Conservation (phyloP, 30 jellyfish, hydroid and myxozoan genomes). For the Hydra vulgaris region DNA sequence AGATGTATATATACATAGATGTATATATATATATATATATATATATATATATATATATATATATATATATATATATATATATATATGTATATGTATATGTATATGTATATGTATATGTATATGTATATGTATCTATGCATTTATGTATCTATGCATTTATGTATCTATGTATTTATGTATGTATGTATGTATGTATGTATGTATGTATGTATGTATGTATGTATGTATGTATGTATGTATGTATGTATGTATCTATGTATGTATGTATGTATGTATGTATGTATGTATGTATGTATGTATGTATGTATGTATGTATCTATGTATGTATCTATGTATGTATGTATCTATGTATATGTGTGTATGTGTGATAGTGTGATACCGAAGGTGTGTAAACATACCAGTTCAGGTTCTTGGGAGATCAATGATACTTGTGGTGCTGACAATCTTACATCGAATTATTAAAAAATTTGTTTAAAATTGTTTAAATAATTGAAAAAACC, state of each 20-base stretch:
- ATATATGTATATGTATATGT: neutral
- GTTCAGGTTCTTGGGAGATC: too few species aligned
- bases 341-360: neutral
- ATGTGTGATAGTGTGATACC: neutral
- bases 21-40: neutral
- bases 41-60: neutral
- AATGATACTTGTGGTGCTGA: too few species aligned
- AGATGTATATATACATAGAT: neutral
- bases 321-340: neutral
- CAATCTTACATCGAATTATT: too few species aligned
- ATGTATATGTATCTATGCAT: neutral
- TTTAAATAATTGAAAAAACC: too few species aligned
- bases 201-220: constrained; percentile 23
- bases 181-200: constrained; percentile 27
- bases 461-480: too few species aligned
- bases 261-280: constrained; percentile 9
- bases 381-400: neutral
- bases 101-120: neutral
- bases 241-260: constrained; percentile 19
- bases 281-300: constrained; percentile 2
- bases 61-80: neutral
- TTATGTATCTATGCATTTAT: constrained; percentile 13
- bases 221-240: constrained; percentile 22
- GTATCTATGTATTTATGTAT: constrained; percentile 26
- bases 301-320: neutral